Conservation (phyloP, 2,113 vertebrate species). For the Mola mola region DNA sequence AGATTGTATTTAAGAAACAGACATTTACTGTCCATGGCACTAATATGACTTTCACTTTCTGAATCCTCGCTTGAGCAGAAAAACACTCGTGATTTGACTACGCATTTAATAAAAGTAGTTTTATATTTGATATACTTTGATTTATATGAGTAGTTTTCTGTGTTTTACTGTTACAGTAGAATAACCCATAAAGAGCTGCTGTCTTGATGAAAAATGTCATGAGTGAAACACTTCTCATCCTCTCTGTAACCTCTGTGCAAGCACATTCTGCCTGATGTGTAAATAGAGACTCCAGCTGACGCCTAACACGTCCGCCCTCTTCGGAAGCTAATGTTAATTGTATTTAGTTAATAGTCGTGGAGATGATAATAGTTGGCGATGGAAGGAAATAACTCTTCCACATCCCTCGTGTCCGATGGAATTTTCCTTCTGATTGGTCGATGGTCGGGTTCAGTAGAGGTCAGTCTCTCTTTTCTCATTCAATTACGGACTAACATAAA, state of each 20-base stretch:
- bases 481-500: conserved; percentile 69
- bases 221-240: conserved; percentile 31
- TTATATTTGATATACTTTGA: conserved; percentile 47
- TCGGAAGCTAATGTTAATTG: conserved; percentile 54
- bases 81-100: conserved; percentile 43
- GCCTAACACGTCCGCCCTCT: conserved; percentile 28
- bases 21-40: too few species aligned
- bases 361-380: conserved; percentile 50
- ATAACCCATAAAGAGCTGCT: conserved; percentile 58
- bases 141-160: conserved; percentile 52
- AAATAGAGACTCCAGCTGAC: conserved; percentile 61
- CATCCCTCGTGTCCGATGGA: conserved; percentile 33
- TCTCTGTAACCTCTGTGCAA: conserved; percentile 48
- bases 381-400: conserved; percentile 47
- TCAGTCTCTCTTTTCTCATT: conserved; percentile 57
- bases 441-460: conserved; percentile 50
- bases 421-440: conserved; percentile 47
- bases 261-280: conserved; percentile 46
- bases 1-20: too few species aligned
- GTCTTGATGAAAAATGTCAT: conserved; percentile 52
- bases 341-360: conserved; percentile 53
- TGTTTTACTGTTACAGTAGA: conserved; percentile 52
- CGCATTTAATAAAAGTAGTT: conserved; percentile 58
- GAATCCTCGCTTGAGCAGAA: conserved; percentile 15
- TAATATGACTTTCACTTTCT: conserved; percentile 20